Percentiles rank a stretch among this genome's conserved stretches.
phyloP scores from a whole-genome alignment of 1,140 invertebrate species.

The Papilio aristodemus region DNA sequence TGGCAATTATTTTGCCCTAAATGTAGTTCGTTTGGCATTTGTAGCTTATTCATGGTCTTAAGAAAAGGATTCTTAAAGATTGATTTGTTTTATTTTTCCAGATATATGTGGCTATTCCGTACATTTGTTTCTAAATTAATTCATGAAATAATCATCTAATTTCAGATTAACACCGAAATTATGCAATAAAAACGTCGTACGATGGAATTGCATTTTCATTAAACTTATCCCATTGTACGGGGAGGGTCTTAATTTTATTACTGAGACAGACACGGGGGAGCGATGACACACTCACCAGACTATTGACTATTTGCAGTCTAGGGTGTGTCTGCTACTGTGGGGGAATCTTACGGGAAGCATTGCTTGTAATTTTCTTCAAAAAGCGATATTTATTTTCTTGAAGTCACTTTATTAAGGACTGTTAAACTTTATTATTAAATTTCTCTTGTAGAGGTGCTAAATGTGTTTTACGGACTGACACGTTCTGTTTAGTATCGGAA shows the following conservation, averaged over 20 bases:
- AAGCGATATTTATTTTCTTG: neutral
- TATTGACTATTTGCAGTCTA: slow-evolving; percentile 29
- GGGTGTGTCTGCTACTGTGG: slow-evolving; percentile 22
- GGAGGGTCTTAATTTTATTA: slow-evolving; percentile 34
- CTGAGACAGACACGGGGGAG: slow-evolving; percentile 30
- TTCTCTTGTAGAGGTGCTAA: neutral
- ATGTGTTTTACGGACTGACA: too few relatives aligned
- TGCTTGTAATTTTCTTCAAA: slow-evolving; percentile 4
- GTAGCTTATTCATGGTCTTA: too few relatives aligned
- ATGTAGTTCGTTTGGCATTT: too few relatives aligned
- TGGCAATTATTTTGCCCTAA: too few relatives aligned
- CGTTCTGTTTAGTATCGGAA: too few relatives aligned
- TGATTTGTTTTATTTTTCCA: too few relatives aligned
- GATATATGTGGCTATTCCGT: too few relatives aligned
- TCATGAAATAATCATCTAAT: neutral
- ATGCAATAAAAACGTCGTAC: slow-evolving; percentile 10
- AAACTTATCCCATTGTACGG: slow-evolving; percentile 16
- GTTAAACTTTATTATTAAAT: neutral
- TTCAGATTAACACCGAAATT: slow-evolving; percentile 3
- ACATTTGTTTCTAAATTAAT: neutral
- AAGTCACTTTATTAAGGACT: neutral
- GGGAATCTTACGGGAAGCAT: slow-evolving; percentile 20
- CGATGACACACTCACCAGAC: slow-evolving; percentile 23
- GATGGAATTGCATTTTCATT: slow-evolving; percentile 29
- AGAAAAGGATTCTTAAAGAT: too few relatives aligned